Evolutionary conservation across 2,113 vertebrate species (phyloP).

Genomic region (Notarius quadriscutis): DNA sequence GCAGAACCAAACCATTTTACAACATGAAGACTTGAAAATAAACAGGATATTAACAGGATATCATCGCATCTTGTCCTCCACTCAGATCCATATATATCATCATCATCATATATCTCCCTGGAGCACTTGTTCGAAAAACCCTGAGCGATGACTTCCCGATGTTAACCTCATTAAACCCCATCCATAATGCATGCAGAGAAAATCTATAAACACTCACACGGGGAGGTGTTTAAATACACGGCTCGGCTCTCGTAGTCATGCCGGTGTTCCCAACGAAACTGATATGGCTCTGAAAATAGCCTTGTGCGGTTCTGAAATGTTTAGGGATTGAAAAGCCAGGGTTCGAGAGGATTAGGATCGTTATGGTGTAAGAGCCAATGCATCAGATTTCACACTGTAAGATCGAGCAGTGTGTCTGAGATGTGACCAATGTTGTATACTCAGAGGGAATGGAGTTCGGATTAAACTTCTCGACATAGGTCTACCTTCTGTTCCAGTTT

Average conservation of each 20-base stretch:
- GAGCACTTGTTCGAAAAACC: constrained; percentile 18
- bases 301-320: constrained; percentile 65
- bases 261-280: constrained; percentile 61
- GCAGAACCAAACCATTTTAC: constrained; percentile 1
- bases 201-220: constrained; percentile 59
- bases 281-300: constrained; percentile 70
- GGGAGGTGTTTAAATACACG: constrained; percentile 41
- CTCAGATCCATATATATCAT: constrained; percentile 27
- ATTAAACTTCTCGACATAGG: not conserved
- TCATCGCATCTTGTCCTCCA: constrained; percentile 21
- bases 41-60: constrained; percentile 28
- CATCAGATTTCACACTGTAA: not conserved
- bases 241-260: constrained; percentile 57
- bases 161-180: constrained; percentile 60
- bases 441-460: not conserved
- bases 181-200: constrained; percentile 62
- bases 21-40: not conserved
- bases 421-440: not conserved
- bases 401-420: not conserved
- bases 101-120: not conserved
- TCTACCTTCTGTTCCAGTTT: not conserved
- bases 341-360: constrained; percentile 21
- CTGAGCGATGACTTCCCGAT: constrained; percentile 47
- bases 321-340: constrained; percentile 53
- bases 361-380: not conserved